phyloP scores from a whole-genome alignment of 2,113 vertebrate species.

The Gopherus flavomarginatus region DNA sequence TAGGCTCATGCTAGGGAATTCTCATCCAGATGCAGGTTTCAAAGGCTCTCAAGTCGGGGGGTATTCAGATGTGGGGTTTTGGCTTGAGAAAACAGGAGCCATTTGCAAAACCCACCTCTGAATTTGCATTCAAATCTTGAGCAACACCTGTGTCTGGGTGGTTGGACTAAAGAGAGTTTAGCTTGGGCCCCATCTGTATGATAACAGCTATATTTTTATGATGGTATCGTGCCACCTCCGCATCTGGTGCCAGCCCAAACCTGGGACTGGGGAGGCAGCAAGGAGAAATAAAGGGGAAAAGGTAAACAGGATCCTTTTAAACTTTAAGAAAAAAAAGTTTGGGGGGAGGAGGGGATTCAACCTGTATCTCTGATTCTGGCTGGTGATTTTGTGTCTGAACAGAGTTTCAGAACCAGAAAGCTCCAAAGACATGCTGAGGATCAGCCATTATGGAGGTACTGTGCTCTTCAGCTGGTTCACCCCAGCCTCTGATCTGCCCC shows the following conservation, averaged over 20 bases:
- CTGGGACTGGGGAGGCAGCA: neutral
- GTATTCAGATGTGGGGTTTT: neutral
- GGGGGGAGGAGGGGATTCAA: neutral
- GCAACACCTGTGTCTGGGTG: neutral
- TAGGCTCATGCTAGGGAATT: neutral
- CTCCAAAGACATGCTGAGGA: neutral
- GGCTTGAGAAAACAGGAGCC: neutral
- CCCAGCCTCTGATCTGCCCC: no score
- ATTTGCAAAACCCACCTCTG: neutral
- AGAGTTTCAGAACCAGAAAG: neutral
- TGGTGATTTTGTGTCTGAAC: neutral
- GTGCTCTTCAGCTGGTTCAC: neutral
- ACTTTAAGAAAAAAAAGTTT: neutral
- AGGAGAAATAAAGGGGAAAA: neutral
- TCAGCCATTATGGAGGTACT: neutral
- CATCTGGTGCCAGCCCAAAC: neutral
- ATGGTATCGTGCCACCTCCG: neutral
- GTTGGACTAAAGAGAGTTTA: neutral
- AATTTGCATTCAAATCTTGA: rapidly evolving
- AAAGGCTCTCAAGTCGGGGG: neutral
- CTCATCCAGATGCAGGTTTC: neutral
- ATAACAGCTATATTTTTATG: neutral
- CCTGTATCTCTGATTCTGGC: neutral
- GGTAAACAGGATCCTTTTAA: neutral
- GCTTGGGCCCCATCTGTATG: neutral